phyloP scores from a whole-genome alignment of 2,797 vertebrate genomes.

The Mormyrus proboscirostris region DNA sequence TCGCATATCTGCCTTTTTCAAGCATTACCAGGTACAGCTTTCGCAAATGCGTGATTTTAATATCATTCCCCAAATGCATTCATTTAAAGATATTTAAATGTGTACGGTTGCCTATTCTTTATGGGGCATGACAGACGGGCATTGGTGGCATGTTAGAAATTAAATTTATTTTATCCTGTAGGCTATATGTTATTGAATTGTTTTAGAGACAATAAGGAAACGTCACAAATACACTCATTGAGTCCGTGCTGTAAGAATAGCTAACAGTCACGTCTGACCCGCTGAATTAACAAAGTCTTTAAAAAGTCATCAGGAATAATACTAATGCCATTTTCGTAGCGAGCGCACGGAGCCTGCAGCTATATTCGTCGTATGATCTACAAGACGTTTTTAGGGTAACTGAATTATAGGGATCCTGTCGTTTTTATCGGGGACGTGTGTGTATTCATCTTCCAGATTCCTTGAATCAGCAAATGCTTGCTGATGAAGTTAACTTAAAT shows the following conservation, averaged over 20 bases:
- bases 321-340: not conserved
- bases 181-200: not conserved
- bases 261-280: not conserved
- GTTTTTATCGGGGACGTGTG: not conserved
- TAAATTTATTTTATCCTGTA: not conserved
- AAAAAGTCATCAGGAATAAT: not conserved
- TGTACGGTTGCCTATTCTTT: not conserved
- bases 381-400: not conserved
- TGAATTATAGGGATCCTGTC: not conserved
- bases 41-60: not conserved
- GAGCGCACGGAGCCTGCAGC: not conserved
- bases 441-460: not conserved
- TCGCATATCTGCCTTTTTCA: slow-evolving; percentile 86
- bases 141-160: not conserved
- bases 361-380: not conserved
- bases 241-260: not conserved
- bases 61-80: not conserved
- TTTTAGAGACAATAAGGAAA: not conserved
- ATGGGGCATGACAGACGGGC: not conserved
- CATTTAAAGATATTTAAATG: not conserved
- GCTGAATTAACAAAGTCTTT: not conserved
- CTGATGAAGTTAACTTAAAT: not conserved
- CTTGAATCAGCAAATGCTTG: not conserved
- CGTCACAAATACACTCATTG: not conserved
- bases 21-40: slow-evolving; percentile 78